Evolutionary conservation across 2,797 vertebrate genomes (phyloP).

Genomic region (Eulemur coronatus): DNA sequence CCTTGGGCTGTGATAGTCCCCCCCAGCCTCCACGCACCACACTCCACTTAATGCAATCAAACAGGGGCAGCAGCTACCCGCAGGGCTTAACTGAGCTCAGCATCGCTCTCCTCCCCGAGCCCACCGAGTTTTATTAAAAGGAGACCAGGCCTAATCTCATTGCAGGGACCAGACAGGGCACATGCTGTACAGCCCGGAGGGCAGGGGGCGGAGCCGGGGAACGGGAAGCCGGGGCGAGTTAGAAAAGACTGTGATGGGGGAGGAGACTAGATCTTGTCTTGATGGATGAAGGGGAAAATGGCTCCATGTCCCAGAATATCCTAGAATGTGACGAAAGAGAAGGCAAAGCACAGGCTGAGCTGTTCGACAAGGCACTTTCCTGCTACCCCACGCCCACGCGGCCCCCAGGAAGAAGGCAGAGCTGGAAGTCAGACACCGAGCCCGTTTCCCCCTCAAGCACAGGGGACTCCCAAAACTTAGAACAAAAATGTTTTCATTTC

Average conservation of each 20-base stretch:
- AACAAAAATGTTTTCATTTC: not conserved
- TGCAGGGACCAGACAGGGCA: slow-evolving; percentile 54
- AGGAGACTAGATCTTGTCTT: not conserved
- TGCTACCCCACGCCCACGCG: not conserved
- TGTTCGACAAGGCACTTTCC: not conserved
- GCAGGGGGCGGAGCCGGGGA: fast-evolving
- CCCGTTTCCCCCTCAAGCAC: not conserved
- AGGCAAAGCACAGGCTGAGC: not conserved
- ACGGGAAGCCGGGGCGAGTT: not conserved
- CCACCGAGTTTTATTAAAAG: slow-evolving; percentile 31
- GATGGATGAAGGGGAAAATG: not conserved
- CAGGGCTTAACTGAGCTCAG: not conserved
- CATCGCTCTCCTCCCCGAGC: not conserved
- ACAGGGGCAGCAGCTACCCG: not conserved
- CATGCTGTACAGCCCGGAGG: not conserved
- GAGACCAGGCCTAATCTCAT: slow-evolving; percentile 56
- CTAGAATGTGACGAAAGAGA: not conserved
- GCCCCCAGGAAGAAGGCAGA: not conserved
- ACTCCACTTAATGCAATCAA: slow-evolving; percentile 49
- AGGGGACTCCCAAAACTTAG: not conserved
- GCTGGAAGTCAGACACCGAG: not conserved
- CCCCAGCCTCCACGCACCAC: not conserved
- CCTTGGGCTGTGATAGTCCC: not conserved
- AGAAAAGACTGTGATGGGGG: not conserved
- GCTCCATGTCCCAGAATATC: not conserved